Base-by-base conservation (phyloP, 2,797 vertebrate species). In the Pangasius sanitwongsei region DNA sequence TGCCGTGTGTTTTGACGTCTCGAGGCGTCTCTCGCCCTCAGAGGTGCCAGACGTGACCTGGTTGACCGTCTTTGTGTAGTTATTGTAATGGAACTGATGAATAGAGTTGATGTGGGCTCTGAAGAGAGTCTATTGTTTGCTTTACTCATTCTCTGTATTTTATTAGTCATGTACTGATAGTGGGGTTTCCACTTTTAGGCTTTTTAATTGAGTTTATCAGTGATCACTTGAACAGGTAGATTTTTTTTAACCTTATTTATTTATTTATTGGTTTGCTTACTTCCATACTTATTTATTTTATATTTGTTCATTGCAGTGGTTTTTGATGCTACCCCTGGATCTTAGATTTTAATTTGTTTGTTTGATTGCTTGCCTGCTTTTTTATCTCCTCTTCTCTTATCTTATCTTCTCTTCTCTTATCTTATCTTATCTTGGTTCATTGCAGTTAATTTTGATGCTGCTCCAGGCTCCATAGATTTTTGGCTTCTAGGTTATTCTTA, bases 11-110 rank as follows among this genome's bases (percentile, higher is more conserved):
- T 53, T 44, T 85, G 70, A 84, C 48, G 2, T 31, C 67, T 44
- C 8, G 20, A 18, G 55, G 69, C 48, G 16, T 86, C 55, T 69
- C 44, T 63, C 18, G 15, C 81, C 31, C 37, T 85, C 74, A 1
- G 63, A 85, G 53, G 78, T 69, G 28, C 61, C 50, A 70, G 87
- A 89, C 83, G 37, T 75, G 37, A 72, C 85, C 90, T 67, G 41
- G 63, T 31, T 83, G 88, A 89, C 88, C 83, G 44, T 57, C 87
- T 89, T 63, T 1, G 13, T 59, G 23, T 23, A 85, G 85, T 89
- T 90, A 80, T 86, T n/a, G 50, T 31, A 31, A n/a, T 63, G 57
- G 70, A 57, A 28, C 48, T 80, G 87, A 44, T 69, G 72, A 78
- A 55, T 28, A 70, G 75, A 50, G 31, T 61, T 82, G 37, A 83